A percentile compares a stretch with the other conserved stretches of the same genome.
Conservation (phyloP, 1,140 invertebrate species). For the Drosophila pallidifrons region DNA sequence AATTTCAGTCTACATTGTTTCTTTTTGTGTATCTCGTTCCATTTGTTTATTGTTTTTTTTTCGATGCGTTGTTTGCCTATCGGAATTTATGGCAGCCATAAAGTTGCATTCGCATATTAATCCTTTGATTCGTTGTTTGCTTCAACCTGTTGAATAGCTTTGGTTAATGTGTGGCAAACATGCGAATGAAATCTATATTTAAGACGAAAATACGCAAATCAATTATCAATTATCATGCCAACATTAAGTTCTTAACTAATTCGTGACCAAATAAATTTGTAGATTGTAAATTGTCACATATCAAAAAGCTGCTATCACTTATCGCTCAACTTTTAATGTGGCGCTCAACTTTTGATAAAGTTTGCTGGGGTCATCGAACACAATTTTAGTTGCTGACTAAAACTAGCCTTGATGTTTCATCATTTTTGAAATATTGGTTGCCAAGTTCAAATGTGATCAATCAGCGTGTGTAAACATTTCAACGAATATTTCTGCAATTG, state of each 20-base stretch:
- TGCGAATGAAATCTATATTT: neutral
- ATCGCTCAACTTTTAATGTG: neutral
- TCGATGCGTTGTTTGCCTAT: conserved; percentile 21
- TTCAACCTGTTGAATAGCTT: neutral
- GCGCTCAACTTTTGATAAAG: neutral
- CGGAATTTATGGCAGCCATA: conserved; percentile 1
- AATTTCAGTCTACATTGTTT: conserved; percentile 41
- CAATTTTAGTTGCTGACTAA: neutral
- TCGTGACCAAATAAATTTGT: neutral
- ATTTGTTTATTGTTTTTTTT: conserved; percentile 51
- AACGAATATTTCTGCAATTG: no score
- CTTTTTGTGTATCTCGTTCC: conserved; percentile 56
- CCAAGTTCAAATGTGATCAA: no score
- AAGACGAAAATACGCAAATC: neutral
- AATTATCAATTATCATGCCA: conserved; percentile 1
- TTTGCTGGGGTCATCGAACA: conserved; percentile 1
- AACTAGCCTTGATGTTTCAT: neutral
- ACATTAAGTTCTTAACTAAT: neutral
- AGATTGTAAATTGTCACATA: neutral
- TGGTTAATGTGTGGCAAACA: neutral
- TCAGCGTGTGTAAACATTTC: no score
- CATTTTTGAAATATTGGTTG: neutral
- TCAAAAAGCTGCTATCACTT: neutral
- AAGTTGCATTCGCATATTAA: neutral
- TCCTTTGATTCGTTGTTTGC: neutral